Evolutionary conservation across 2,888 invertebrate genomes (phyloP).

Genomic region (Epistrophe eligans): DNA sequence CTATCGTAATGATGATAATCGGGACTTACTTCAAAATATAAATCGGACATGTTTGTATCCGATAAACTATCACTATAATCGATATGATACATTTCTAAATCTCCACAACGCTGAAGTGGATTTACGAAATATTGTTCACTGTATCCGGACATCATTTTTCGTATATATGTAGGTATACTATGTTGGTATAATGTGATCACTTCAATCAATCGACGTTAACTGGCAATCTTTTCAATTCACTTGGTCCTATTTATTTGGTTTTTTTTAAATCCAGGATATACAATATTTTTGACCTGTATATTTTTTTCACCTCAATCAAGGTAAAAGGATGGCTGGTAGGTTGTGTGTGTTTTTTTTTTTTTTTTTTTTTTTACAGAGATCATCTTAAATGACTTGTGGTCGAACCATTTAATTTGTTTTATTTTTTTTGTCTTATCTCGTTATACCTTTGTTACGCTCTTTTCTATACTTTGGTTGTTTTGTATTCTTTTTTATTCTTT

Average conservation of each 20-base stretch:
- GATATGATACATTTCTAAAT: constrained; percentile 66
- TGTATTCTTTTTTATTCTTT: constrained; percentile 29
- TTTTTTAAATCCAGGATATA: constrained; percentile 32
- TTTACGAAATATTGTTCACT: constrained; percentile 67
- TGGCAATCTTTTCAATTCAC: constrained; percentile 42
- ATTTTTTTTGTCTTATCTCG: constrained; percentile 42
- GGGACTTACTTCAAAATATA: constrained; percentile 66
- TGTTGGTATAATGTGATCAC: constrained; percentile 36
- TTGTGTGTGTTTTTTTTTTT: neutral
- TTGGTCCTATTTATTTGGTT: constrained; percentile 69
- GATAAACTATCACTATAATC: constrained; percentile 75
- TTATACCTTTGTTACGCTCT: constrained; percentile 48
- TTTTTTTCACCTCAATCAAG: constrained; percentile 39
- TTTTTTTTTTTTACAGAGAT: constrained; percentile 41
- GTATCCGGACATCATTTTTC: constrained; percentile 64
- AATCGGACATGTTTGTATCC: constrained; percentile 74
- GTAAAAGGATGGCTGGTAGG: constrained; percentile 55
- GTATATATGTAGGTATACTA: neutral
- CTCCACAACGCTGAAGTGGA: constrained; percentile 55
- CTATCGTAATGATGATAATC: constrained; percentile 48
- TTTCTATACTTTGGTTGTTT: constrained; percentile 37
- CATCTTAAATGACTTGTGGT: constrained; percentile 71
- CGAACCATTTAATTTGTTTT: constrained; percentile 72
- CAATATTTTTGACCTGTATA: constrained; percentile 64
- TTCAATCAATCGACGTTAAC: constrained; percentile 55